phyloP scores from a whole-genome alignment of 1,140 invertebrate species.

The Glossosoma conforme region DNA sequence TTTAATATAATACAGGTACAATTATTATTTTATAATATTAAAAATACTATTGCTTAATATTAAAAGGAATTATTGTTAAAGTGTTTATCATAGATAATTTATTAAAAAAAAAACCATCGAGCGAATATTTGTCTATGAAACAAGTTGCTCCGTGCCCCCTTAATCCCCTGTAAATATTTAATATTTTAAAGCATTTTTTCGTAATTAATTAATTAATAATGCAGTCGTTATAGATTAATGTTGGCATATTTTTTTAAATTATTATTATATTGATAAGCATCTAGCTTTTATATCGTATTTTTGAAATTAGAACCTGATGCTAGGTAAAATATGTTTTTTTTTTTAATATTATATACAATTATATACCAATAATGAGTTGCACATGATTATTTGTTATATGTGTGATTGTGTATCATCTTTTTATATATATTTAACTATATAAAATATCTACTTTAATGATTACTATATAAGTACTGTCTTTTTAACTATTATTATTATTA shows the following conservation, averaged over 20 bases:
- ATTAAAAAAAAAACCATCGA: slow-evolving; percentile 20
- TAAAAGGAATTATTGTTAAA: slow-evolving; percentile 28
- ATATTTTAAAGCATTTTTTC: slow-evolving; percentile 25
- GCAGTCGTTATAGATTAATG: slow-evolving; percentile 22
- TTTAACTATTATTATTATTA: slow-evolving; percentile 19
- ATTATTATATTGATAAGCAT: slow-evolving; percentile 18
- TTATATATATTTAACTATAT: slow-evolving; percentile 11
- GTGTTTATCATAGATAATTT: slow-evolving; percentile 31
- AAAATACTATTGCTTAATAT: slow-evolving; percentile 25
- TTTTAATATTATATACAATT: slow-evolving; percentile 14
- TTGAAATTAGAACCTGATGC: slow-evolving; percentile 15
- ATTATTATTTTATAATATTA: slow-evolving; percentile 16
- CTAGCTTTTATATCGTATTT: slow-evolving; percentile 29
- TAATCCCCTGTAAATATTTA: slow-evolving; percentile 22
- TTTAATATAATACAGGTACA: slow-evolving; percentile 22
- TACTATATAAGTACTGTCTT: slow-evolving; percentile 14
- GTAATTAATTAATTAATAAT: slow-evolving; percentile 20
- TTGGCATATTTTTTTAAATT: slow-evolving; percentile 18
- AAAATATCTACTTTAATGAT: slow-evolving; percentile 16
- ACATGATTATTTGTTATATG: slow-evolving; percentile 28
- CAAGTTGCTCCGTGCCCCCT: slow-evolving; percentile 1
- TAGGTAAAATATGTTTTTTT: slow-evolving; percentile 17
- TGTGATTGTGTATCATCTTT: slow-evolving; percentile 24
- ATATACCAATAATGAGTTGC: slow-evolving; percentile 12
- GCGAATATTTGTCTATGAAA: slow-evolving; percentile 9